These are phyloP conservation scores for Channa maculata DNA, from an alignment of 2,113 vertebrate species.

Conservation along the genomic window DNA sequence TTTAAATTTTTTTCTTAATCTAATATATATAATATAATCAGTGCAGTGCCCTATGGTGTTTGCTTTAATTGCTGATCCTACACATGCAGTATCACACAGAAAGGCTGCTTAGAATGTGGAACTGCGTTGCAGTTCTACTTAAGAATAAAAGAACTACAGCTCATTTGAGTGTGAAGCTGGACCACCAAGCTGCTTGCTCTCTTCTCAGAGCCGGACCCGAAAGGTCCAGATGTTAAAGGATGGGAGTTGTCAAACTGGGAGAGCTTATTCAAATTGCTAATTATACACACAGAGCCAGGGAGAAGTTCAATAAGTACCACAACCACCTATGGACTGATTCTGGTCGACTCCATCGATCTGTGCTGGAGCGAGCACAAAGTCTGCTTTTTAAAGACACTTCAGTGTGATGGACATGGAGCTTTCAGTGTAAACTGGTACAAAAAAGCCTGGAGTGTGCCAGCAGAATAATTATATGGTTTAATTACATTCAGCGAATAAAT, in stretches of 20 bases:
- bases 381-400: background rate
- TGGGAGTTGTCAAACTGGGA: background rate
- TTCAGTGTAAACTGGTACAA: background rate
- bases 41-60: background rate
- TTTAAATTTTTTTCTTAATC: background rate
- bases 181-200: background rate
- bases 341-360: background rate
- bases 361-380: background rate
- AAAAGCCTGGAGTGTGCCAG: too few species aligned
- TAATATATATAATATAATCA: slow-evolving; percentile 24
- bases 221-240: slow-evolving; percentile 13
- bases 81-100: background rate
- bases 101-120: background rate
- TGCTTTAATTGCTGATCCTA: slow-evolving; percentile 26
- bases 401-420: too few species aligned
- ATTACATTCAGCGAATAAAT: too few species aligned
- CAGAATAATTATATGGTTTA: background rate
- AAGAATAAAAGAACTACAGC: slow-evolving; percentile 12
- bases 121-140: slow-evolving; percentile 24
- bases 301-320: too few species aligned
- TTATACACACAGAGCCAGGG: background rate
- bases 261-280: slow-evolving; percentile 17
- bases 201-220: background rate
- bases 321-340: background rate
- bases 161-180: slow-evolving; percentile 1